These are phyloP conservation scores for Branchinecta lynchi DNA, from an alignment of 1,140 invertebrate species.

Conservation along the genomic window DNA sequence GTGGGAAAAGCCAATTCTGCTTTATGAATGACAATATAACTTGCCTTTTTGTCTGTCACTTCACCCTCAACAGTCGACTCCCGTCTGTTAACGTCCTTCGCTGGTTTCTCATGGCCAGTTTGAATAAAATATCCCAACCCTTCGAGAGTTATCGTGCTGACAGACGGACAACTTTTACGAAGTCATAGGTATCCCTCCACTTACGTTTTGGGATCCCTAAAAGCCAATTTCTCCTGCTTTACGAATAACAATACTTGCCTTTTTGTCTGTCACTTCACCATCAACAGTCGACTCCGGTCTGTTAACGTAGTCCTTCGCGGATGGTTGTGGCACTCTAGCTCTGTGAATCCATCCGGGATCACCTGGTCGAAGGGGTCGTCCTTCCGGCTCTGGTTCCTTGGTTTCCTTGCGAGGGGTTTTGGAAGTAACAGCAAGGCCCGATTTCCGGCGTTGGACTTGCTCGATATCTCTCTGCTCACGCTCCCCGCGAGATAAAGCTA, in stretches of 20 bases:
- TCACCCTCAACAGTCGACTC: conserved; percentile 76
- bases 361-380: conserved; percentile 55
- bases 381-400: conserved; percentile 41
- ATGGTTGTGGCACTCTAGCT: conserved; percentile 85
- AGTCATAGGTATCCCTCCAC: no score
- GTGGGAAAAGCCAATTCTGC: no score
- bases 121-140: no score
- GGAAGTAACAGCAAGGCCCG: conserved; percentile 35
- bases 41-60: conserved; percentile 33
- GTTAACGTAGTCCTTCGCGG: conserved; percentile 90
- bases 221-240: no score
- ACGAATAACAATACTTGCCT: conserved; percentile 40
- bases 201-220: no score
- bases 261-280: conserved; percentile 49
- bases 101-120: no score
- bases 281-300: conserved; percentile 81
- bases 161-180: no score
- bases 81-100: conserved; percentile 85
- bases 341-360: conserved; percentile 87
- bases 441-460: conserved; percentile 56
- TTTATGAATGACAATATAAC: no score
- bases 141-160: no score
- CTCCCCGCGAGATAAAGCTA: conserved; percentile 64
- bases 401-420: conserved; percentile 34
- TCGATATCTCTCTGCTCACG: conserved; percentile 77